These are phyloP conservation scores for Pseudachorutes palmiensis DNA, from an alignment of 1,140 invertebrate genomes.

Conservation along the genomic window DNA sequence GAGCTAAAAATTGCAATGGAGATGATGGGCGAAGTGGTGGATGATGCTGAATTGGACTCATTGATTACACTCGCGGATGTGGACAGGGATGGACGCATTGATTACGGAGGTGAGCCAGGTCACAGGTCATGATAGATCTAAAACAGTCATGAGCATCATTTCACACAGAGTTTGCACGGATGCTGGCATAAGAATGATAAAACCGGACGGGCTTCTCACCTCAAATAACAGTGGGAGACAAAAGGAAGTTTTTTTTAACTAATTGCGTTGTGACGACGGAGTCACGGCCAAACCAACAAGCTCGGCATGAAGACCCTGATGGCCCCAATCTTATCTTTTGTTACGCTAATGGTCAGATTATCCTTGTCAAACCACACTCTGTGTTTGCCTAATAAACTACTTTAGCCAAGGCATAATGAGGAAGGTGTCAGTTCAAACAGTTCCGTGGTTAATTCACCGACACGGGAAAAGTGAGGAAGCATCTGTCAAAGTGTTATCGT, in stretches of 20 bases:
- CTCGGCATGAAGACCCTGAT: not conserved
- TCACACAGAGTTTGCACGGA: not conserved
- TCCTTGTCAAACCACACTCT: not conserved
- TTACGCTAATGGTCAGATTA: not conserved
- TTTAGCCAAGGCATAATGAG: no score
- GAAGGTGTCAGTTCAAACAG: not conserved
- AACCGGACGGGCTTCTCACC: not conserved
- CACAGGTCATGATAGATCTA: not conserved
- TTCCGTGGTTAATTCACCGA: not conserved
- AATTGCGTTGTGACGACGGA: not conserved
- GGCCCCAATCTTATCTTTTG: conserved; percentile 6
- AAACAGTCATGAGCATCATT: not conserved
- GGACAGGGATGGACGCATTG: conserved; percentile 65
- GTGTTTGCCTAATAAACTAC: not conserved
- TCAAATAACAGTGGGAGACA: not conserved
- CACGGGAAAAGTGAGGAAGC: not conserved
- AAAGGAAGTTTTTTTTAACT: not conserved
- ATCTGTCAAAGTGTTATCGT: no score
- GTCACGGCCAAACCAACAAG: not conserved
- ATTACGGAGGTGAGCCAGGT: conserved; percentile 58
- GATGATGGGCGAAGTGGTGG: conserved; percentile 65
- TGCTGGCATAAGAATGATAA: not conserved
- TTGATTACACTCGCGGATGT: conserved; percentile 61
- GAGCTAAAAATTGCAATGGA: conserved; percentile 64
- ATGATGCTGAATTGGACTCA: conserved; percentile 61